Base-by-base conservation (phyloP, 2,797 vertebrate genomes). In the Chrosomus eos region DNA sequence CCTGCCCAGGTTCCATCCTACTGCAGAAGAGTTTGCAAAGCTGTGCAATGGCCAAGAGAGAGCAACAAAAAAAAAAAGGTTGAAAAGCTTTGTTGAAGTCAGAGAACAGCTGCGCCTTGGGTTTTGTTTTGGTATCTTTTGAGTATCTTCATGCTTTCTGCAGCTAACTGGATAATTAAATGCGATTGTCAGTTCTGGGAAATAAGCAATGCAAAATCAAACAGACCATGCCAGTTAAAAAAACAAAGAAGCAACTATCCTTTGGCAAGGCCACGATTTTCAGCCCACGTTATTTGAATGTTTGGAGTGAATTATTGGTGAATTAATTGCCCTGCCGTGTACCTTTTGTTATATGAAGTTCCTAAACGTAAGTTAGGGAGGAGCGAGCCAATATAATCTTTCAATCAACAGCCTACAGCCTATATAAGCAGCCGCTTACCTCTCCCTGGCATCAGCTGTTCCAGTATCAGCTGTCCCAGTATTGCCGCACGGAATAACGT, bases 331-430 rank as follows among this genome's bases (percentile, higher is more conserved):
- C 82, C 82, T 68, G 19, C 48, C 51, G 3, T 83, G 48, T 68
- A 77, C 48, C 82, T 21, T 72, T 88, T 89, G 76, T 90, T 87
- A 90, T n/a, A n/a, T n/a, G n/a, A n/a, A n/a, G n/a, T n/a, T n/a
- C n/a, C n/a, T n/a, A n/a, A n/a, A n/a, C n/a, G n/a, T n/a, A n/a
- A n/a, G n/a, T n/a, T n/a, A n/a, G n/a, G n/a, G n/a, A n/a, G n/a
- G n/a, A n/a, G n/a, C n/a, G n/a, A n/a, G n/a, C n/a, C n/a, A n/a
- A n/a, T n/a, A n/a, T n/a, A n/a, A n/a, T n/a, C n/a, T n/a, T n/a
- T n/a, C n/a, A n/a, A n/a, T n/a, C n/a, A n/a, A n/a, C n/a, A n/a
- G n/a, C n/a, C n/a, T n/a, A n/a, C n/a, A n/a, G n/a, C n/a, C n/a
- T n/a, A n/a, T n/a, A n/a, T n/a, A n/a, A n/a, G n/a, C n/a, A n/a